Evolutionary conservation across 2,113 vertebrate species (phyloP), one percentile per base, ranked within the genome.

Genomic region (Brevimyrus niger): DNA sequence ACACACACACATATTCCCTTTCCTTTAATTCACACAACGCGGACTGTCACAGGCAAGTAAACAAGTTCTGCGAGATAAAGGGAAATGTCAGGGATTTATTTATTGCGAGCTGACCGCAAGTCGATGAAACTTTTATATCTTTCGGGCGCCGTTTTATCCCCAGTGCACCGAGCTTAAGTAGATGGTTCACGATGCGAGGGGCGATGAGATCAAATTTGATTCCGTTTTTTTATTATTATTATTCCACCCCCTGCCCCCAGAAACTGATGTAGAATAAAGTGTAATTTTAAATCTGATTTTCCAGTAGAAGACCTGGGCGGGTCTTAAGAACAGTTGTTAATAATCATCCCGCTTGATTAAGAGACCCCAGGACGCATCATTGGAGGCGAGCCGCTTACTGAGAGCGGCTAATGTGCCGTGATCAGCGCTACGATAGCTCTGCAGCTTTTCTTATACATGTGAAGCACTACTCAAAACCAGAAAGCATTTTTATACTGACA

Each of bases 281-380:
- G 9, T 23, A 35, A 51, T 86, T 86, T 93, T 84, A 38, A 91
- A 86, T 48, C 91, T 89, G 91, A 91, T 94, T 89, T 92, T 90
- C 88, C 88, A n/a, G 88, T 90, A 90, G 91, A 87, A 88, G 91
- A 91, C 92, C 93, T 91, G 94, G 93, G 93, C 90, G 92, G 92
- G 19, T 44, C 76, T 44, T 82, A 92, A 90, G 92, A 92, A 91
- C 93, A 94, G 94, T 90, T 92, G 61, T 82, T 90, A 94, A 93
- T 93, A 92, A 92, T 93, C 89, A 58, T 86, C 87, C 89, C 89
- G 90, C 89, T 92, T 95, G 94, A 95, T 94, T 94, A 94, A 94
- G 89, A 89, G 80, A 92, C 91, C 91, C 53, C 53, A 38, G 91
- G 92, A 92, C 85, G 90, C 90, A 89, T 91, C 84, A 48, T 55